phyloP scores from a whole-genome alignment of 2,888 invertebrate genomes.

The Melinaea marsaeus region DNA sequence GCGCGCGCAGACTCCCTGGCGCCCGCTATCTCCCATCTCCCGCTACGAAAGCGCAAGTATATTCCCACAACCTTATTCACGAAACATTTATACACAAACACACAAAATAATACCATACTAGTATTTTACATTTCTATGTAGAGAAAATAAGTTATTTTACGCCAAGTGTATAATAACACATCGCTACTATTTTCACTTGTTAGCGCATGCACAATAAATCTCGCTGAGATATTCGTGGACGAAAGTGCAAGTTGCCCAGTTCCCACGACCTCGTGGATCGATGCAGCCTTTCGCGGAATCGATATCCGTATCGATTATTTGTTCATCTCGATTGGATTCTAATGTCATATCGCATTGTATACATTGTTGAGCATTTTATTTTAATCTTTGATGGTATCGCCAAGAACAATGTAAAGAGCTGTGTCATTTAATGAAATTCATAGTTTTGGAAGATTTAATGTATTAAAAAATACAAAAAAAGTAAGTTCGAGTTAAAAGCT shows the following conservation, averaged over 20 bases:
- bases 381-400: neutral
- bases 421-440: too few relatives aligned
- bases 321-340: constrained; percentile 6
- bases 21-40: constrained; percentile 57
- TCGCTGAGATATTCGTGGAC: constrained; percentile 43
- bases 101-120: neutral
- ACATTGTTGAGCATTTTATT: neutral
- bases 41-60: constrained; percentile 74
- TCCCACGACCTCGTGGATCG: constrained; percentile 58
- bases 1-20: constrained; percentile 57
- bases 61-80: constrained; percentile 65
- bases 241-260: constrained; percentile 75
- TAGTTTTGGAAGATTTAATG: too few relatives aligned
- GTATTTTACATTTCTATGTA: too few relatives aligned
- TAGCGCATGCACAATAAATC: constrained; percentile 29
- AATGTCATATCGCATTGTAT: neutral
- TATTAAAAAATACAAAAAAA: too few relatives aligned
- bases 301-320: constrained; percentile 16
- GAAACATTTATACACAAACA: neutral
- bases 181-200: constrained; percentile 4
- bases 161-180: neutral
- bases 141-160: too few relatives aligned
- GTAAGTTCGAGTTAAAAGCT: too few relatives aligned
- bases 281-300: constrained; percentile 15
- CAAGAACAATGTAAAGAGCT: too few relatives aligned